phyloP scores from a whole-genome alignment of 1,140 invertebrate genomes.

The Glomeris maerens region DNA sequence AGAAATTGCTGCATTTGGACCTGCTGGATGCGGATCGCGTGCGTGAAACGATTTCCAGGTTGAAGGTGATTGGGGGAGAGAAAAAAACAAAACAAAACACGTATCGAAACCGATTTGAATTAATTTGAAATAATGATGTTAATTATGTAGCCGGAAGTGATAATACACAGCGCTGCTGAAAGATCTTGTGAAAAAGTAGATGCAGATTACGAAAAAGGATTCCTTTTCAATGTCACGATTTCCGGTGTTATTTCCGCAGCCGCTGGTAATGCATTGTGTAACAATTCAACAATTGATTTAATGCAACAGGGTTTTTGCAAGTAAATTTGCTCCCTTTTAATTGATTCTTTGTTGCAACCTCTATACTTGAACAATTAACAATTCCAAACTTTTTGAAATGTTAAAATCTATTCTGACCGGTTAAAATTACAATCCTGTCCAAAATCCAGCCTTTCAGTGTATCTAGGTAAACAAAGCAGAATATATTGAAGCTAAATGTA shows the following conservation, averaged over 20 bases:
- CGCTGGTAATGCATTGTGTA: constrained; percentile 29
- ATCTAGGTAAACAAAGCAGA: no score
- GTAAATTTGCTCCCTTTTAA: background rate
- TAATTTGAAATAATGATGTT: background rate
- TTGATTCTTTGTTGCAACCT: no score
- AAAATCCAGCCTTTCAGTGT: no score
- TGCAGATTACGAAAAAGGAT: constrained; percentile 30
- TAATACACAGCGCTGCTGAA: constrained; percentile 41
- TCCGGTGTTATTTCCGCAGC: constrained; percentile 31
- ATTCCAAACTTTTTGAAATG: no score
- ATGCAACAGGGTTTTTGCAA: background rate
- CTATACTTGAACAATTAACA: no score
- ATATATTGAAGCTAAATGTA: no score
- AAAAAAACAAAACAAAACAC: background rate
- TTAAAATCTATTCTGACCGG: no score
- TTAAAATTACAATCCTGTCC: no score
- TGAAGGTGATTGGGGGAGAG: background rate
- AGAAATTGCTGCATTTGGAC: constrained; percentile 29
- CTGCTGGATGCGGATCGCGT: constrained; percentile 28
- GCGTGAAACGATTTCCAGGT: background rate
- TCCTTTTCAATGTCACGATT: constrained; percentile 34
- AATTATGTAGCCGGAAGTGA: constrained; percentile 32
- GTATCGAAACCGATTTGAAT: background rate
- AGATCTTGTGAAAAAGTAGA: constrained; percentile 39
- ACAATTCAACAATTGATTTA: constrained; percentile 10